Evolutionary conservation across 2,113 vertebrate species (phyloP), one percentile per base, ranked within the genome.

Genomic region (Grantiella picta): DNA sequence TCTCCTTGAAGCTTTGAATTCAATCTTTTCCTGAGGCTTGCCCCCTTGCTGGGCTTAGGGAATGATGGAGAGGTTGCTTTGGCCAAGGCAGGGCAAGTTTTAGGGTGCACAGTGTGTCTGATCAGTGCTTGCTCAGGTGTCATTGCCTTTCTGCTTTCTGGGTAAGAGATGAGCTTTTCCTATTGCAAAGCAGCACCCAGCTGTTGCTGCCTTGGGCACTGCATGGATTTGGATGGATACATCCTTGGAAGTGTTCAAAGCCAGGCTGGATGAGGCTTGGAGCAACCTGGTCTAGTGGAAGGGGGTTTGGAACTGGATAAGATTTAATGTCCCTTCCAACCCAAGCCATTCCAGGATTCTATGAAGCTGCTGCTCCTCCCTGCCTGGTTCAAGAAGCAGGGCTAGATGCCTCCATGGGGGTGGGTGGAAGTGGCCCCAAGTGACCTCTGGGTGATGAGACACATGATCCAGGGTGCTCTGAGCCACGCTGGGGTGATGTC

Each of bases 401-500:
- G 21, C 47, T 8, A 33, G 42, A 17, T 19, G 47, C 23, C 15
- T 75, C 52, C 33, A 5, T 4, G 15, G 45, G 44, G 31, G 3
- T 5, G 25, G n/a, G 15, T 31, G 35, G n/a, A 23, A 36, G 15
- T 21, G 12, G 8, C 36, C 25, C 21, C 17, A 21, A 17, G 38
- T 13, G 81, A 45, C 20, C 53, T 59, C 52, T 28, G 52, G 38
- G 17, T 31, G 59, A 21, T 25, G n/a, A 44, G 24, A 49, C 47
- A 49, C 28, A 6, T 1, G 11, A 24, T 24, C 24, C 56, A 6
- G 56, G 12, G 28, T n/a, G 11, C 38, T 42, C n/a, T 1, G 9
- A 75, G 19, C 11, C 56, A 4, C 0, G 0, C 45, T 38, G 45
- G 33, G 42, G 5, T 5, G 54, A 23, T 2, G n/a, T n/a, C n/a